Evolutionary conservation across 1,140 invertebrate species (phyloP), one percentile per base, ranked within the genome.

Genomic region (Bombyx mandarina): DNA sequence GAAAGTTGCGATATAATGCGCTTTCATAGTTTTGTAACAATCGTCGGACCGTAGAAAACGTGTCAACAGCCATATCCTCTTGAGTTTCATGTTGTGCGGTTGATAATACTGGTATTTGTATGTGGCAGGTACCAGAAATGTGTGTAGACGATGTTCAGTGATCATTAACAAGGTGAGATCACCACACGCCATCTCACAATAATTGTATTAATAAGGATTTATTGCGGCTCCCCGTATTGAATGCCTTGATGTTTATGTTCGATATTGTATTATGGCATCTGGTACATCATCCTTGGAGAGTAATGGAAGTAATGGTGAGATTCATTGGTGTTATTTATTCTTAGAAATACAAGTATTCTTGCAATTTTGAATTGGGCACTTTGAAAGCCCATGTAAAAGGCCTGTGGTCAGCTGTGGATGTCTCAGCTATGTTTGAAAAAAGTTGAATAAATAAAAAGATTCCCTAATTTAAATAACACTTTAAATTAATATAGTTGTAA

Each of bases 241-340:
- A 49, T 8, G 48, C n/a, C n/a, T n/a, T 52, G 26, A 42, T 52
- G 26, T 35, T 43, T 10, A 22, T 10, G n/a, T 66, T 85, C 66
- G 71, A 83, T 78, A 70, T 35, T 60, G 73, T 78, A 86, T 75
- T 78, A 88, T 88, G 87, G 87, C 86, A 83, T 88, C 87, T 66
- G 87, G 81, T 52, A 81, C 86, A 66, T 88, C 87, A 65, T 88
- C 87, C 51, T 71, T 88, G 67, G 87, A 88, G 69, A 88, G 87
- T 67, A 88, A 87, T 79, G 87, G 85, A 61, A 87, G 87, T 66
- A 84, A 85, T 76, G 86, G 86, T 88, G 58, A 67, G 78, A 69
- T 52, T 53, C 43, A 53, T 18, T 35, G 26, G 26, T 35, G 4
- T 35, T 1, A 35, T 35, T 35, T 35, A 35, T 35, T 35, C 26